Evolutionary conservation across 2,888 invertebrate genomes (phyloP).

Genomic region (Tryphoninae sp.): DNA sequence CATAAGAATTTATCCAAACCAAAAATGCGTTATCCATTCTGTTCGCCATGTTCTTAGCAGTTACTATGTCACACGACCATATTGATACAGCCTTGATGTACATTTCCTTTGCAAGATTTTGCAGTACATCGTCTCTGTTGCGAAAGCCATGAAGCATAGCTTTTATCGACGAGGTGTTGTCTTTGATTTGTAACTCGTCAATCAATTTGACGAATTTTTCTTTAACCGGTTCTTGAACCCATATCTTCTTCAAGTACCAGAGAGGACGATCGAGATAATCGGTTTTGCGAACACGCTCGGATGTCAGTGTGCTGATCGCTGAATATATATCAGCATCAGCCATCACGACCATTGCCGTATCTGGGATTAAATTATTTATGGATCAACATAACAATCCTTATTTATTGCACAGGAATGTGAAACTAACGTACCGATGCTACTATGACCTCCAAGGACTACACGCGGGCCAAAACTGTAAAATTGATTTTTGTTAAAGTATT

Average conservation of each 20-base stretch:
- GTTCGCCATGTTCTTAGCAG: conserved; percentile 59
- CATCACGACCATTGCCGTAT: conserved; percentile 62
- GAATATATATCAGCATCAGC: conserved; percentile 63
- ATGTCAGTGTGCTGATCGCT: conserved; percentile 53
- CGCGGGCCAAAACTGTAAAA: conserved; percentile 60
- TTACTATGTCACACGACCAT: conserved; percentile 62
- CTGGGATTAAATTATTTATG: conserved; percentile 33
- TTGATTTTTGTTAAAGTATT: conserved; percentile 24
- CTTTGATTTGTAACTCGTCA: conserved; percentile 52
- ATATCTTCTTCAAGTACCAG: conserved; percentile 63
- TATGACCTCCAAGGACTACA: conserved; percentile 61
- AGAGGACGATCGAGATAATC: conserved; percentile 61
- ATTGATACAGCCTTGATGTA: conserved; percentile 59
- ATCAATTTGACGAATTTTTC: conserved; percentile 55
- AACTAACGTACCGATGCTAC: conserved; percentile 50
- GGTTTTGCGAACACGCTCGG: conserved; percentile 50
- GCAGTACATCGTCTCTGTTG: conserved; percentile 58
- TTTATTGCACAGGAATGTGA: neutral
- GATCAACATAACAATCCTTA: conserved; percentile 2
- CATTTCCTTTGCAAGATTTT: conserved; percentile 46
- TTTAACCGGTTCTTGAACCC: conserved; percentile 61
- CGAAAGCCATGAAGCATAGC: conserved; percentile 60
- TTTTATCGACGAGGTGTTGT: conserved; percentile 50
- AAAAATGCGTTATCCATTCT: conserved; percentile 42
- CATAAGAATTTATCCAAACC: conserved; percentile 64